Conservation (phyloP, 2,888 invertebrate species). For the Tiliacea aurago region DNA sequence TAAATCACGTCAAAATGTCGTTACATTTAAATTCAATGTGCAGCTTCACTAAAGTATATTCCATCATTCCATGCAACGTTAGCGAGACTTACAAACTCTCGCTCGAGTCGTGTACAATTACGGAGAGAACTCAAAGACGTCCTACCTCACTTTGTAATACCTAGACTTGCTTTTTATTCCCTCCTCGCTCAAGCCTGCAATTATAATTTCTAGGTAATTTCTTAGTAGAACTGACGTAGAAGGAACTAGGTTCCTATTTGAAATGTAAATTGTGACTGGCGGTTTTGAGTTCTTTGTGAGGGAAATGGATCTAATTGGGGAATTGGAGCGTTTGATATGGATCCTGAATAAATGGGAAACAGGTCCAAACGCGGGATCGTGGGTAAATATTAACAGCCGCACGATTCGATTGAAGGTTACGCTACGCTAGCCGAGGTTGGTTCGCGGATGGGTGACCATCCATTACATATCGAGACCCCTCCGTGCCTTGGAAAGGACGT, state of each 20-base stretch:
- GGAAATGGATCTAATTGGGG: slow-evolving; percentile 11
- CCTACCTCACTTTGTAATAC: slow-evolving; percentile 50
- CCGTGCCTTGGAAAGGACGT: too few relatives aligned
- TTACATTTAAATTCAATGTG: slow-evolving; percentile 42
- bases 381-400: too few relatives aligned
- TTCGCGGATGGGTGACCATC: too few relatives aligned
- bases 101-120: slow-evolving; percentile 58
- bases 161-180: slow-evolving; percentile 49
- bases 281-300: slow-evolving; percentile 10
- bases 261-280: slow-evolving; percentile 41
- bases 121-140: slow-evolving; percentile 56
- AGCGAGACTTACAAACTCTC: slow-evolving; percentile 39
- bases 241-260: slow-evolving; percentile 34
- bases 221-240: slow-evolving; percentile 29
- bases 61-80: slow-evolving; percentile 38
- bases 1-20: slow-evolving; percentile 24
- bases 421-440: too few relatives aligned
- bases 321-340: not conserved
- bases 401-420: too few relatives aligned
- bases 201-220: slow-evolving; percentile 64
- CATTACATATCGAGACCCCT: too few relatives aligned
- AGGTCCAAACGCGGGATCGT: not conserved
- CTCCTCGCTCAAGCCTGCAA: slow-evolving; percentile 47
- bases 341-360: not conserved
- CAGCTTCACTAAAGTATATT: slow-evolving; percentile 37